phyloP scores from a whole-genome alignment of 1,140 invertebrate species.

The Planococcus citri region DNA sequence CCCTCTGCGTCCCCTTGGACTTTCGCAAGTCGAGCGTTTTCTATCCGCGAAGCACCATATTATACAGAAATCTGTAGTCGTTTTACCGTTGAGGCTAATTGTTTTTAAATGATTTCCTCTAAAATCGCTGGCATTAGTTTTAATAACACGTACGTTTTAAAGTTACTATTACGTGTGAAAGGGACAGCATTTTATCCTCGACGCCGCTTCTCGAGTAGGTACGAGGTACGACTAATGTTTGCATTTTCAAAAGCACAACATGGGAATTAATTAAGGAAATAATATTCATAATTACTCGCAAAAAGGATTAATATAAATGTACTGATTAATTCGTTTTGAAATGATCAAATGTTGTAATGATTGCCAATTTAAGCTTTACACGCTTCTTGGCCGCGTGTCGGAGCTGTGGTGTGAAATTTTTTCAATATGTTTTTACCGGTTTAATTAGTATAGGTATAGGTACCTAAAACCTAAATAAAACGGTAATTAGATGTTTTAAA shows the following conservation, averaged over 20 bases:
- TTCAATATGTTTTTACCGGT: too few species aligned
- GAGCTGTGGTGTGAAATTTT: too few species aligned
- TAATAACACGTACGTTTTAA: constrained; percentile 17
- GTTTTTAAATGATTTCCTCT: constrained; percentile 16
- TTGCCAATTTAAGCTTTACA: neutral
- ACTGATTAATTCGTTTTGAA: constrained; percentile 3
- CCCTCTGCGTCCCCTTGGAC: constrained; percentile 14
- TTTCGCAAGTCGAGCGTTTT: constrained; percentile 13
- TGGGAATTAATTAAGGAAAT: constrained; percentile 7
- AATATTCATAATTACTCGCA: neutral
- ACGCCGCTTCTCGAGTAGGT: too few species aligned
- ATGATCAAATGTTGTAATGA: neutral
- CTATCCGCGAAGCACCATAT: constrained; percentile 9
- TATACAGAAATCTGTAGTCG: neutral
- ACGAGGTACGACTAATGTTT: neutral
- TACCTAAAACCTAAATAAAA: too few species aligned
- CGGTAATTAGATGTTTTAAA: too few species aligned
- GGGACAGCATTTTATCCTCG: neutral
- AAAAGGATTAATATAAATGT: constrained; percentile 8
- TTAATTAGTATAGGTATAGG: too few species aligned
- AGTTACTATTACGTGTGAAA: neutral
- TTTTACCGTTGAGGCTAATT: constrained; percentile 12
- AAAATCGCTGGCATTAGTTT: constrained; percentile 14
- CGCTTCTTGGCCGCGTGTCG: too few species aligned
- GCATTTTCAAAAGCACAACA: neutral